Evolutionary conservation across 1,140 invertebrate species (phyloP), one percentile per base, ranked within the genome.

Genomic region (Vollenhovia emeryi): DNA sequence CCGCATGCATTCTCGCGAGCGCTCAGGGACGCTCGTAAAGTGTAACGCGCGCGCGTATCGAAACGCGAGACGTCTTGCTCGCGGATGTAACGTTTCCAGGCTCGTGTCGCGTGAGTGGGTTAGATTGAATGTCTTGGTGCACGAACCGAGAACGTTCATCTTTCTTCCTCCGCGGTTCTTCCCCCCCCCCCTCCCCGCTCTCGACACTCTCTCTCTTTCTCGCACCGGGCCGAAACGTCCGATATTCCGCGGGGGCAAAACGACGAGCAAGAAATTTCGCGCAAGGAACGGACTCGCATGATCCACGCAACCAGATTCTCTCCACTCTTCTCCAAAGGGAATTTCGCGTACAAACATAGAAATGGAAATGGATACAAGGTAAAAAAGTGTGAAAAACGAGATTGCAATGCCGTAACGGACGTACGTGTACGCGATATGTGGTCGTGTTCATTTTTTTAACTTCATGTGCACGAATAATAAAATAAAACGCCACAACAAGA

Each of bases 31-130:
- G 24, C 78, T 73, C 50, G 78, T 82, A 82, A 82, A 82, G 48
- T 43, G 64, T 71, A 71, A 80, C 36, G 64, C 33, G 66, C 36
- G 64, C 33, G 66, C 36, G 78, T 69, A 43, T 82, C 78, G 66
- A 82, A 73, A 82, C n/a, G 50, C 50, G 18, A 82, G 50, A 82
- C 50, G 78, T 82, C 50, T 71, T 27, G 66, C 78, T 73, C 24
- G 7, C 78, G 36, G 15, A 69, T 69, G 62, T 79, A 69, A 79
- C n/a, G 33, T 40, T 33, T 66, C 30, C 55, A 62, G 55, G 11
- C 15, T 33, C 69, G 36, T 24, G 66, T 45, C 50, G 15, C 18
- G 33, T 43, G 48, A 80, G 33, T 52, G 9, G 43, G n/a, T 43
- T 50, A 55, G 50, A 82, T 82, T 73, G 36, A 73, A 82, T 82